Conservation (phyloP, 2,888 invertebrate species). For the Athalia circularis region DNA sequence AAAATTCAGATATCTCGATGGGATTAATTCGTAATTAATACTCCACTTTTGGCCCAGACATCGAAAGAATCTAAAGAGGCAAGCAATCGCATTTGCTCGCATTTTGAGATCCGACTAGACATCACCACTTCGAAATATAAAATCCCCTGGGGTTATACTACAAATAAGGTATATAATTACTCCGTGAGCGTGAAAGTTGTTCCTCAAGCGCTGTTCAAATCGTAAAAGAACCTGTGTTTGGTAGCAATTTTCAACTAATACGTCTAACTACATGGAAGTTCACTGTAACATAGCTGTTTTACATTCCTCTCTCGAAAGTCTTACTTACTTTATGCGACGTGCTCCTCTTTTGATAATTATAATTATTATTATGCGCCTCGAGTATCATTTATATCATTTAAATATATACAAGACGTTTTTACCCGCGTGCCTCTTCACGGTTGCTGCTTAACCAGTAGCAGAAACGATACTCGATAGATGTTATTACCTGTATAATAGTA, state of each 20-base stretch:
- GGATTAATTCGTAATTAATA: too few relatives aligned
- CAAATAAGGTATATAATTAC: too few relatives aligned
- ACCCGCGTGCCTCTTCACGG: too few relatives aligned
- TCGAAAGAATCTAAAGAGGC: background rate
- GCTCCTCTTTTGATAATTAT: background rate
- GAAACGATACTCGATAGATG: too few relatives aligned
- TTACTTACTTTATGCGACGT: background rate
- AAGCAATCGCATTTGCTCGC: background rate
- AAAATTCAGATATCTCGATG: too few relatives aligned
- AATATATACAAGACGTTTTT: background rate
- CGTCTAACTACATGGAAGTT: conserved; percentile 7
- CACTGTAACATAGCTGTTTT: background rate
- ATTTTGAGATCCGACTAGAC: background rate
- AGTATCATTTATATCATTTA: background rate
- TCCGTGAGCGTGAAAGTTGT: conserved; percentile 22
- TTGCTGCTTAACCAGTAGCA: too few relatives aligned
- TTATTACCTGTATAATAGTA: too few relatives aligned
- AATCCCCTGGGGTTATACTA: background rate
- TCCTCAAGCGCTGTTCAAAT: background rate
- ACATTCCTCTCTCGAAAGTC: conserved; percentile 35
- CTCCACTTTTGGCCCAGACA: background rate
- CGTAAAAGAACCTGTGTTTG: conserved; percentile 20
- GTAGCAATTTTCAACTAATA: conserved; percentile 16
- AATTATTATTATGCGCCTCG: background rate
- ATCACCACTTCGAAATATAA: background rate